Evolutionary conservation across 2,888 invertebrate genomes (phyloP), one percentile per base, ranked within the genome.

Genomic region (Rhopalosiphum nymphaeae): DNA sequence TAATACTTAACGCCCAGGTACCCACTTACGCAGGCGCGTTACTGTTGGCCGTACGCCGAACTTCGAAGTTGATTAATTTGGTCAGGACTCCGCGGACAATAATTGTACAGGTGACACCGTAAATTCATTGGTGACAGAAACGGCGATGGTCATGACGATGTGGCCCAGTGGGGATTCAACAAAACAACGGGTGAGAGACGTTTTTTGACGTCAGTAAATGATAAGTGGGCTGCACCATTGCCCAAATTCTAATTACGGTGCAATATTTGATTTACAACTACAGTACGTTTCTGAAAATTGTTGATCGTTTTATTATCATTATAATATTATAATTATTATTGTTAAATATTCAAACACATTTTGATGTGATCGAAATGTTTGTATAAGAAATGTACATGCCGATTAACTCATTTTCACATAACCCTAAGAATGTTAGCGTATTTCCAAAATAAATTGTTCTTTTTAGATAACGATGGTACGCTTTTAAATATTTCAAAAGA

Each of bases 51-150:
- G 42, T 16, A 36, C 91, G 26, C 61, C 2, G 61, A 90, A 90
- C 89, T 93, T 93, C 85, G 93, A 90, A 93, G 93, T 89, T 90
- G 93, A 93, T 93, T 93, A 93, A 93, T 90, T 93, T 29, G 89
- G 49, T 90, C 56, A 46, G 84, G 85, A 90, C 93, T 89, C 85
- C 84, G 36, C 21, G 84, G 78, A 84, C 89, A 89, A 67, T 78
- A 78, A 78, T 84, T 46, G 89, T 92, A 88, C 42, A 11, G 21
- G 5, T 10, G 78, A n/a, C 36, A 36, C 67, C 36, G 29, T 57
- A 44, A 44, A n/a, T 78, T 36, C 36, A 21, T 36, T 9, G 36
- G 25, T 49, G 56, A 53, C 56, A 53, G 36, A 36, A 10, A 53
- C 10, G 46, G 21, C 67, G n/a, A 16, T n/a, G n/a, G 13, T n/a